Conservation (phyloP, 2,888 invertebrate species). For the Mactromeris polynyma region DNA sequence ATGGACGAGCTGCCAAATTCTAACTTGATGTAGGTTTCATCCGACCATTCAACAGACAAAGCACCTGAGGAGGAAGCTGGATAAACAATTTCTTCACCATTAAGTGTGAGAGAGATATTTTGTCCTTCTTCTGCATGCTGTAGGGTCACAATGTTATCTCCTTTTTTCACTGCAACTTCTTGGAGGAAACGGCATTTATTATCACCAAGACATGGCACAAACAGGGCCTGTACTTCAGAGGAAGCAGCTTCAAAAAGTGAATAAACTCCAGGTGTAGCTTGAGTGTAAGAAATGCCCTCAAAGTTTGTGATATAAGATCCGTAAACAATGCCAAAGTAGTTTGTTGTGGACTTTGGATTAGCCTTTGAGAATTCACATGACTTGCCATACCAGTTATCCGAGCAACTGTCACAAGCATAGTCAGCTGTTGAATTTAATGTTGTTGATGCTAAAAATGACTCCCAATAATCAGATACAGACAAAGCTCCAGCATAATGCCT, state of each 20-base stretch:
- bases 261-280: conserved; percentile 69
- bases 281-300: conserved; percentile 68
- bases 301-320: conserved; percentile 73
- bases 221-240: conserved; percentile 71
- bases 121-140: conserved; percentile 48
- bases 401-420: conserved; percentile 74
- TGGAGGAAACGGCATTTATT: conserved; percentile 70
- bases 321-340: conserved; percentile 64
- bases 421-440: conserved; percentile 35
- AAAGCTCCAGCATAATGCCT: conserved; percentile 66
- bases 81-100: conserved; percentile 50
- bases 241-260: conserved; percentile 51
- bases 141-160: conserved; percentile 28
- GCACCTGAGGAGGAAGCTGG: conserved; percentile 45
- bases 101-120: conserved; percentile 32
- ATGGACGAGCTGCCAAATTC: conserved; percentile 62
- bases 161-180: conserved; percentile 65
- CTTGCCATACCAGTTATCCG: conserved; percentile 73
- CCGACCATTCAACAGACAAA: conserved; percentile 66
- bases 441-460: conserved; percentile 19
- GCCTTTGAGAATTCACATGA: conserved; percentile 74
- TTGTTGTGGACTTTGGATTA: conserved; percentile 9
- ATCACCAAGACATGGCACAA: conserved; percentile 71
- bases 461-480: conserved; percentile 69
- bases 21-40: conserved; percentile 63